phyloP scores from a whole-genome alignment of 2,888 invertebrate species.

The Cryptophagus acutangulus region DNA sequence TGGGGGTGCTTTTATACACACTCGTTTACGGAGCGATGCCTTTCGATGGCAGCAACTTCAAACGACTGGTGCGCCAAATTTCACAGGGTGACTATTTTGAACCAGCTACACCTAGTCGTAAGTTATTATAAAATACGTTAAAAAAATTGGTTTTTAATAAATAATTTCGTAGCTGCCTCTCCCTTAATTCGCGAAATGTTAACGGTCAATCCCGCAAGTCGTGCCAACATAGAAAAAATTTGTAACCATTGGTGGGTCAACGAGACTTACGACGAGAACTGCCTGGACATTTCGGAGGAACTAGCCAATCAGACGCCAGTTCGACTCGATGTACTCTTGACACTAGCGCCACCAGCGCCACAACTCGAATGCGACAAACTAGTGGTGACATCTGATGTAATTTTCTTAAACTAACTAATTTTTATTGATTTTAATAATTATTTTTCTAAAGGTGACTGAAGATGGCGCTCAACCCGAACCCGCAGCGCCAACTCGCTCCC shows the following conservation, averaged over 20 bases:
- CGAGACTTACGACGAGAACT: slow-evolving; percentile 72
- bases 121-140: slow-evolving; percentile 41
- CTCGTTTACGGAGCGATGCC: slow-evolving; percentile 99
- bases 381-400: slow-evolving; percentile 58
- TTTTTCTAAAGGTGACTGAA: slow-evolving; percentile 29
- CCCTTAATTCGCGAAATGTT: slow-evolving; percentile 91
- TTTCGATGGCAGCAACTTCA: slow-evolving; percentile 97
- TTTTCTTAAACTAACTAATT: slow-evolving; percentile 10
- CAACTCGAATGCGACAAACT: slow-evolving; percentile 67
- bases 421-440: slow-evolving; percentile 5
- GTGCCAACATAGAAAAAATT: slow-evolving; percentile 91
- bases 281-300: slow-evolving; percentile 80
- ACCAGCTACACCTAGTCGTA: slow-evolving; percentile 88
- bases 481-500: slow-evolving; percentile 50
- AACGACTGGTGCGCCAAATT: slow-evolving; percentile 92
- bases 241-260: slow-evolving; percentile 98
- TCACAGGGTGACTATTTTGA: slow-evolving; percentile 97
- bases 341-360: slow-evolving; percentile 77
- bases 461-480: slow-evolving; percentile 42
- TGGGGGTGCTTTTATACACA: slow-evolving; percentile 95
- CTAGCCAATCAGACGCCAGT: slow-evolving; percentile 89
- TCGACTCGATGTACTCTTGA: slow-evolving; percentile 77
- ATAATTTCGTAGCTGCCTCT: slow-evolving; percentile 72
- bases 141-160: slow-evolving; percentile 5
- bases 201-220: slow-evolving; percentile 81